These are phyloP conservation scores for Ceratothoa steindachneri DNA, from an alignment of 2,888 invertebrate genomes.

Conservation along the genomic window DNA sequence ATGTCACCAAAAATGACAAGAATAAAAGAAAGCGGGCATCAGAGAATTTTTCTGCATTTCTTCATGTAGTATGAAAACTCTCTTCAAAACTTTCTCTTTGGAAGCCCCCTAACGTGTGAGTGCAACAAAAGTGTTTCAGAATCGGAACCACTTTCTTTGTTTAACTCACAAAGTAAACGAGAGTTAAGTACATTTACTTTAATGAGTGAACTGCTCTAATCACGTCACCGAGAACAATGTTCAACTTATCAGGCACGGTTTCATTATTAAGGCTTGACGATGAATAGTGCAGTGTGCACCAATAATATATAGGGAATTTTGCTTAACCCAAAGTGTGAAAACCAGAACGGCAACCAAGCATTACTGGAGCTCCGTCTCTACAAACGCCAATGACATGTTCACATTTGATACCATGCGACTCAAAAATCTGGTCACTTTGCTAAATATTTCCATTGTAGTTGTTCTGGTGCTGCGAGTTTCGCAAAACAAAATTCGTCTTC, in stretches of 20 bases:
- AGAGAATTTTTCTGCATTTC: background rate
- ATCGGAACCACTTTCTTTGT: no score
- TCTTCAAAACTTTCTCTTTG: no score
- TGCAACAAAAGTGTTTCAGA: background rate
- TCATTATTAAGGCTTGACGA: no score
- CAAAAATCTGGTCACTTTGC: no score
- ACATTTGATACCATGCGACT: background rate
- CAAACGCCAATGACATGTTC: no score
- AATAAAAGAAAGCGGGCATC: no score
- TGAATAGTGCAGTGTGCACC: no score
- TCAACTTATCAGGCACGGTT: background rate
- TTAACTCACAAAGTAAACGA: background rate
- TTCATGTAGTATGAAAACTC: background rate
- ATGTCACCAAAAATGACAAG: no score
- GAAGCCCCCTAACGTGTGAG: background rate
- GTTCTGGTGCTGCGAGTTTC: background rate
- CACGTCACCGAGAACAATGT: background rate
- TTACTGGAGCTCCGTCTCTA: no score
- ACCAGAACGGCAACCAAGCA: no score
- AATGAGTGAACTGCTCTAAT: background rate
- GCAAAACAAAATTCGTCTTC: background rate
- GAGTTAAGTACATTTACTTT: background rate
- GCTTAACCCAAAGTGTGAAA: background rate
- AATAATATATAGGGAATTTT: background rate
- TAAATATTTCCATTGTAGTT: background rate